Conservation (phyloP, 35 echinoderm and acorn worm species). For the Lytechinus variegatus region DNA sequence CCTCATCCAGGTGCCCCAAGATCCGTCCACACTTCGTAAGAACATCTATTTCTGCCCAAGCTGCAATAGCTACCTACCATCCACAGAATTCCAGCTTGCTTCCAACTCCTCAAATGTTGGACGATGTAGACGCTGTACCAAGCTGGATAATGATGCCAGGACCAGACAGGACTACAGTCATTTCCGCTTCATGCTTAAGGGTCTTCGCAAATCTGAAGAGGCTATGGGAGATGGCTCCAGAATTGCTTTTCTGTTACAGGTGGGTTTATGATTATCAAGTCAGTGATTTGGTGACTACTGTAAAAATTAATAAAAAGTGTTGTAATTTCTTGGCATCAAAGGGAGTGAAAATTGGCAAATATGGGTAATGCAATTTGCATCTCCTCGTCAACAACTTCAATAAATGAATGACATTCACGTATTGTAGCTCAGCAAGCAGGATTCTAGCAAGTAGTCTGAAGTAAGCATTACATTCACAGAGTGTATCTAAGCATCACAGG, state of each 20-base stretch:
- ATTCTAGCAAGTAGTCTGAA: no score
- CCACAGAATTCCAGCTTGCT: slow-evolving; percentile 94
- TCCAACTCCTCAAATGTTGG: slow-evolving; percentile 89
- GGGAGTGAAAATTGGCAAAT: no score
- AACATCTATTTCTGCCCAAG: slow-evolving; percentile 98
- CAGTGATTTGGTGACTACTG: no score
- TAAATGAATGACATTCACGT: no score
- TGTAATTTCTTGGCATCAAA: no score
- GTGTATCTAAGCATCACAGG: no score
- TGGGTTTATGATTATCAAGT: slow-evolving; percentile 1
- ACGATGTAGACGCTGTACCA: slow-evolving; percentile 81
- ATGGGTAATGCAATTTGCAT: no score
- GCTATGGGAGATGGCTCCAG: slow-evolving; percentile 83
- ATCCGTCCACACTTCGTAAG: slow-evolving; percentile 91
- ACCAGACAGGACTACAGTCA: slow-evolving; percentile 90
- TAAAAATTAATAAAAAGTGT: no score
- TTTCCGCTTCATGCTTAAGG: slow-evolving; percentile 90
- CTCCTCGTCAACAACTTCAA: no score
- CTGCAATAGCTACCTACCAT: slow-evolving; percentile 91
- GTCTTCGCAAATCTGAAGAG: slow-evolving; percentile 91
- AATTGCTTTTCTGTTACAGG: slow-evolving; percentile 97
- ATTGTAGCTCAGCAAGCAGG: no score
- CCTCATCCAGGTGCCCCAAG: slow-evolving; percentile 82
- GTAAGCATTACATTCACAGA: no score
- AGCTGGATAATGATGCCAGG: slow-evolving; percentile 96